Evolutionary conservation across 1,140 invertebrate species (phyloP).

Genomic region (Piezodorus guildinii): DNA sequence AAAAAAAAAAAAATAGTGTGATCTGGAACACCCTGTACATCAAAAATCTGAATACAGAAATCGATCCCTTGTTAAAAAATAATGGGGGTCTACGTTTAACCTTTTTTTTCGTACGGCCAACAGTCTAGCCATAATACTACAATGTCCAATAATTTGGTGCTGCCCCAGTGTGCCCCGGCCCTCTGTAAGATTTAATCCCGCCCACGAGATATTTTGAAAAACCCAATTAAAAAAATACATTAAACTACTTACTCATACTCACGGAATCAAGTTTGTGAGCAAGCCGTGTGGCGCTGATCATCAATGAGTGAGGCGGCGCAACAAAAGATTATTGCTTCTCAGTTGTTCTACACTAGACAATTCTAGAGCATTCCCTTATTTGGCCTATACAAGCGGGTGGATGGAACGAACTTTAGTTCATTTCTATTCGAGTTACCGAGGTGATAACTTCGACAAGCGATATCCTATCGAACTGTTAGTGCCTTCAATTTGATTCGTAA

Average conservation of each 20-base stretch:
- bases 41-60: too few relatives aligned
- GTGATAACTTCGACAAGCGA: background rate
- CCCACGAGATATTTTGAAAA: too few relatives aligned
- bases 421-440: background rate
- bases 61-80: too few relatives aligned
- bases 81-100: too few relatives aligned
- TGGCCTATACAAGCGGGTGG: background rate
- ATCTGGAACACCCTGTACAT: too few relatives aligned
- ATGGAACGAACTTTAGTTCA: background rate
- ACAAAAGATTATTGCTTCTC: background rate
- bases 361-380: background rate
- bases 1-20: too few relatives aligned
- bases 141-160: too few relatives aligned
- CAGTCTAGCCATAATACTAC: too few relatives aligned
- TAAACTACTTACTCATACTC: background rate
- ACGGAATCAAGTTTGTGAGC: background rate
- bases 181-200: too few relatives aligned
- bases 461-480: background rate
- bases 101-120: too few relatives aligned
- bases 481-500: background rate
- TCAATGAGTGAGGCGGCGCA: background rate
- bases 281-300: background rate
- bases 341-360: background rate
- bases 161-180: too few relatives aligned
- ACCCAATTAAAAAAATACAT: background rate